Evolutionary conservation across 2,113 vertebrate species (phyloP).

Genomic region (Trinectes maculatus): DNA sequence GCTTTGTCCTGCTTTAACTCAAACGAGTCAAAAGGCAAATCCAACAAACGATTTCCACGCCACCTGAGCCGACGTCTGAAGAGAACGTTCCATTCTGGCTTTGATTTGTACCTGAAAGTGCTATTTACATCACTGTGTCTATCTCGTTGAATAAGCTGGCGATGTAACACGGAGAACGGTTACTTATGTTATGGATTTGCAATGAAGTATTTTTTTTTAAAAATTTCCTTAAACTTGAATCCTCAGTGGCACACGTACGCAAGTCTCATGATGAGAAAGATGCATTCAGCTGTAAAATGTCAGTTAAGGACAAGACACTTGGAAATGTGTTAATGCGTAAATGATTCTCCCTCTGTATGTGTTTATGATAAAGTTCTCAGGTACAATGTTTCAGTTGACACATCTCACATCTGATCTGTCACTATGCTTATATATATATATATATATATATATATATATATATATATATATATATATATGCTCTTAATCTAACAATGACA

Average conservation of each 20-base stretch:
- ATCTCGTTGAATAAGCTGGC: not conserved
- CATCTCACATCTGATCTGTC: conserved; percentile 2
- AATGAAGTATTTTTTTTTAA: conserved; percentile 18
- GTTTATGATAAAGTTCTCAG: conserved; percentile 60
- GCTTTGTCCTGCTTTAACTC: conserved; percentile 10
- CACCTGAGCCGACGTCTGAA: conserved; percentile 49
- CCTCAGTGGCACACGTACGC: conserved; percentile 7
- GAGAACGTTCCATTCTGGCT: not conserved
- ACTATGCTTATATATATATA: not conserved
- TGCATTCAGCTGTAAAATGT: conserved; percentile 31
- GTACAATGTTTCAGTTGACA: conserved; percentile 43
- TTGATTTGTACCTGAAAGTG: not conserved
- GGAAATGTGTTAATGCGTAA: conserved; percentile 19
- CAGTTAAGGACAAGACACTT: not conserved
- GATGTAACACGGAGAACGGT: not conserved
- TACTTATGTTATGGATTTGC: conserved; percentile 6
- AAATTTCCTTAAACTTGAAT: conserved; percentile 8
- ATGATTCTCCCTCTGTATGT: conserved; percentile 28
- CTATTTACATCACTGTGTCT: not conserved
- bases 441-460: conserved; percentile 1
- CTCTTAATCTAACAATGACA: not conserved
- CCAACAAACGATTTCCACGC: conserved; percentile 44
- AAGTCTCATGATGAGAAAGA: not conserved
- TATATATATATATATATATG: not conserved
- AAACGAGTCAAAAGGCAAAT: conserved; percentile 34